Evolutionary conservation across 37 sponge, comb jelly and placozoan species (phyloP).

Genomic region (Halisarca cf. caerulea): DNA sequence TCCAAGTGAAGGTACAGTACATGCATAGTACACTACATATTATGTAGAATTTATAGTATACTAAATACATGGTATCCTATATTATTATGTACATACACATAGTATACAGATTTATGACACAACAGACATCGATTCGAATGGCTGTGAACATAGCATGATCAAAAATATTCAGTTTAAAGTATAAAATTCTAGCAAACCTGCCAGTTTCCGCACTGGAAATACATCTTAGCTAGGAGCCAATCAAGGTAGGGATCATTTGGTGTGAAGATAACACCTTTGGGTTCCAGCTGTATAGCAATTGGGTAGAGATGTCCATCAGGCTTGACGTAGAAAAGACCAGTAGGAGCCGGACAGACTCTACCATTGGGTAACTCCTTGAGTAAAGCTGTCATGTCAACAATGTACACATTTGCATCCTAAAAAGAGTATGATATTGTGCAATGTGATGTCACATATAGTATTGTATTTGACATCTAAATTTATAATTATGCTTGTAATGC

Average conservation of each 20-base stretch:
- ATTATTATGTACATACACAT: too few relatives aligned
- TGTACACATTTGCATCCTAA: slow-evolving; percentile 71
- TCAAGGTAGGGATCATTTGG: slow-evolving; percentile 65
- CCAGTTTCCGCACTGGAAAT: slow-evolving; percentile 39
- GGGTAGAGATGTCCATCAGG: slow-evolving; percentile 33
- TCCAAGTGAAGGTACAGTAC: too few relatives aligned
- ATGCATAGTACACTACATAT: too few relatives aligned
- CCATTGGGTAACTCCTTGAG: slow-evolving; percentile 42
- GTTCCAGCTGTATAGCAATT: slow-evolving; percentile 79
- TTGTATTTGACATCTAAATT: too few relatives aligned
- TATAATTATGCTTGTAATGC: not conserved
- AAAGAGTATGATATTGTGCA: not conserved
- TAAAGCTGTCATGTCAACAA: slow-evolving; percentile 48
- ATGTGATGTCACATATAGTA: too few relatives aligned
- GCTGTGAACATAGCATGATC: too few relatives aligned
- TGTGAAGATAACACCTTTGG: slow-evolving; percentile 60
- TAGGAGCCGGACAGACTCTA: slow-evolving; percentile 52
- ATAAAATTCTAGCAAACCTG: slow-evolving; percentile 65
- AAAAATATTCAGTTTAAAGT: too few relatives aligned
- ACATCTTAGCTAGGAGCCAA: slow-evolving; percentile 80
- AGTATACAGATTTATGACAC: too few relatives aligned
- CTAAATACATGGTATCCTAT: too few relatives aligned
- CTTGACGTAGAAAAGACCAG: slow-evolving; percentile 63
- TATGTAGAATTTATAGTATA: too few relatives aligned
- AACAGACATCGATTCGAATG: too few relatives aligned